A percentile compares a stretch with the other conserved stretches of the same genome.
Conservation (phyloP, 2,888 invertebrate species). For the Synergus gifuensis region DNA sequence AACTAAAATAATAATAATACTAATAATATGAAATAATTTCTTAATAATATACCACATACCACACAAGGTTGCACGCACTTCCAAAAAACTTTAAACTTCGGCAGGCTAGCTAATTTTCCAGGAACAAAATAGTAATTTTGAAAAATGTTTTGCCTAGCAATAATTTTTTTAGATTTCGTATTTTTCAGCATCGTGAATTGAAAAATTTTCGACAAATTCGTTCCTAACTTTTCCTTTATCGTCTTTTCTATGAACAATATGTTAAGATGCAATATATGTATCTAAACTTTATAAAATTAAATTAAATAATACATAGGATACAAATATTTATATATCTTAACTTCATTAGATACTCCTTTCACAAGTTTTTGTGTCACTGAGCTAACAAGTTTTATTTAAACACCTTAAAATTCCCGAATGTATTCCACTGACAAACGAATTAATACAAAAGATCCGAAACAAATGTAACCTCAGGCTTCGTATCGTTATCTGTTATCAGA, state of each 20-base stretch:
- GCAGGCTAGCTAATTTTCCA: constrained; percentile 49
- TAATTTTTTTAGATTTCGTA: background rate
- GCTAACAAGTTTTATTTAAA: background rate
- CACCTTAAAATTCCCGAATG: constrained; percentile 9
- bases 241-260: background rate
- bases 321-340: background rate
- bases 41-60: constrained; percentile 46
- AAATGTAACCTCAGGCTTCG: constrained; percentile 23
- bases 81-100: constrained; percentile 56
- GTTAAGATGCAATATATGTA: background rate
- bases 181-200: background rate
- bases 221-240: background rate
- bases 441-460: constrained; percentile 28
- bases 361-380: background rate
- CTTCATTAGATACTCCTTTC: background rate
- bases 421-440: constrained; percentile 8
- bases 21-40: background rate
- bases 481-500: constrained; percentile 62
- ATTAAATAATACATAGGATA: background rate
- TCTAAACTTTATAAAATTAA: background rate
- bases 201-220: background rate
- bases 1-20: background rate
- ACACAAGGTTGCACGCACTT: constrained; percentile 56
- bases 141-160: background rate
- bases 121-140: background rate